Conservation (phyloP, 2,113 vertebrate genomes). For the Microtus pennsylvanicus region DNA sequence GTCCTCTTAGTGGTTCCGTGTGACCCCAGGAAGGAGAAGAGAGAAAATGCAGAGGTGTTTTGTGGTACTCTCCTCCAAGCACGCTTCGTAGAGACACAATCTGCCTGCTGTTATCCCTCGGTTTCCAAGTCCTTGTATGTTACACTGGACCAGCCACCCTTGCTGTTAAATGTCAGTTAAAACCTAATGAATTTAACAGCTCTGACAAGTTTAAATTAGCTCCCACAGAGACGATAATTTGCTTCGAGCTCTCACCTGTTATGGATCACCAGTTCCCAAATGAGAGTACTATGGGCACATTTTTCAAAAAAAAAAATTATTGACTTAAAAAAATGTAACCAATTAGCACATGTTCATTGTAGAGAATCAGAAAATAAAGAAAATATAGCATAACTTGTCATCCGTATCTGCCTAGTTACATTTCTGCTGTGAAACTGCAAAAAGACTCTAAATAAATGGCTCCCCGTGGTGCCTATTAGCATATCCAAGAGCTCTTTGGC, state of each 20-base stretch:
- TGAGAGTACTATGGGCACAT: conserved; percentile 2
- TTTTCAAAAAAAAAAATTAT: conserved; percentile 9
- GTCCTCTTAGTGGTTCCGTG: conserved; percentile 75
- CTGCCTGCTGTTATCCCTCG: conserved; percentile 68
- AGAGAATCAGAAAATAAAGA: conserved; percentile 24
- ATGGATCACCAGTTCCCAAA: conserved; percentile 53
- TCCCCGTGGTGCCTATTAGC: background rate
- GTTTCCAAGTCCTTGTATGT: conserved; percentile 66
- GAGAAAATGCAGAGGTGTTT: conserved; percentile 64
- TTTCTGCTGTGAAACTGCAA: background rate
- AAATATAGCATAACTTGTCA: background rate
- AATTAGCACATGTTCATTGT: background rate
- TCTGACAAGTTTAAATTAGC: conserved; percentile 79
- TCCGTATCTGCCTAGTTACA: background rate
- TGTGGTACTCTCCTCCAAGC: conserved; percentile 35
- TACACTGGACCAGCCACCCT: conserved; percentile 62
- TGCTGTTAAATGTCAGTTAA: conserved; percentile 79
- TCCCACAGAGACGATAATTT: conserved; percentile 75
- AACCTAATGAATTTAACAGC: conserved; percentile 80
- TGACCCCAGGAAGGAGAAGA: conserved; percentile 76
- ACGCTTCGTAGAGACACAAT: conserved; percentile 72
- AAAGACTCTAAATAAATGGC: background rate
- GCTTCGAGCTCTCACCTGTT: conserved; percentile 33
- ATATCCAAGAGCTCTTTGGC: background rate
- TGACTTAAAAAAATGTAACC: background rate